Evolutionary conservation across 2,888 invertebrate species (phyloP).

Genomic region (Antheraea assamensis): DNA sequence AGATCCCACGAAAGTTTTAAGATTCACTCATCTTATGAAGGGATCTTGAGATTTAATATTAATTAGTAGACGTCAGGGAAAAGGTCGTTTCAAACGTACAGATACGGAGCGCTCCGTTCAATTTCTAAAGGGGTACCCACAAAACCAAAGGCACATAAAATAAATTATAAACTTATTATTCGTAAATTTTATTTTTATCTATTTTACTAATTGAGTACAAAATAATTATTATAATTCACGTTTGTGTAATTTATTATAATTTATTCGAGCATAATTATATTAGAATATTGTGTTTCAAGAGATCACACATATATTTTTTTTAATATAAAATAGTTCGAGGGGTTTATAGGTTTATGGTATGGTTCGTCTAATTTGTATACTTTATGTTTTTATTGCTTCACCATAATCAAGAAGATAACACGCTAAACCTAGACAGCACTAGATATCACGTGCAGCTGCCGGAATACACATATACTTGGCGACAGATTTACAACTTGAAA

Average conservation of each 20-base stretch:
- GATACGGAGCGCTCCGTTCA: not conserved
- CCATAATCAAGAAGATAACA: too few relatives aligned
- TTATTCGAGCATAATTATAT: not conserved
- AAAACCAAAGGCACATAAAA: not conserved
- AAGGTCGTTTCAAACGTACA: conserved; percentile 14
- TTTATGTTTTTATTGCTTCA: too few relatives aligned
- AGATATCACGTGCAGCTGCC: too few relatives aligned
- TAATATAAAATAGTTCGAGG: not conserved
- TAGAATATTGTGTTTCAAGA: not conserved
- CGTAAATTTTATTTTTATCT: not conserved
- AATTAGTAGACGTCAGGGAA: conserved; percentile 22
- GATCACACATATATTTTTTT: not conserved
- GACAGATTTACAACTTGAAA: too few relatives aligned
- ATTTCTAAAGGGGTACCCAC: not conserved
- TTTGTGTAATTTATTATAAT: not conserved
- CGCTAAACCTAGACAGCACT: too few relatives aligned
- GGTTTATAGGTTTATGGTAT: not conserved
- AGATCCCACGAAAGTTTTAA: conserved; percentile 19
- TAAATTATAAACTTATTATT: not conserved
- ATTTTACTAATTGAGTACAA: too few relatives aligned
- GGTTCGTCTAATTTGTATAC: not conserved
- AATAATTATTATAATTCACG: not conserved
- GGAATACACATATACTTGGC: too few relatives aligned
- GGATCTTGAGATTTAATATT: conserved; percentile 24
- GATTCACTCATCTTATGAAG: conserved; percentile 23